A percentile compares a stretch with the other conserved stretches of the same genome.
phyloP scores from a whole-genome alignment of 2,888 invertebrate species.

The Hetaerina titia region DNA sequence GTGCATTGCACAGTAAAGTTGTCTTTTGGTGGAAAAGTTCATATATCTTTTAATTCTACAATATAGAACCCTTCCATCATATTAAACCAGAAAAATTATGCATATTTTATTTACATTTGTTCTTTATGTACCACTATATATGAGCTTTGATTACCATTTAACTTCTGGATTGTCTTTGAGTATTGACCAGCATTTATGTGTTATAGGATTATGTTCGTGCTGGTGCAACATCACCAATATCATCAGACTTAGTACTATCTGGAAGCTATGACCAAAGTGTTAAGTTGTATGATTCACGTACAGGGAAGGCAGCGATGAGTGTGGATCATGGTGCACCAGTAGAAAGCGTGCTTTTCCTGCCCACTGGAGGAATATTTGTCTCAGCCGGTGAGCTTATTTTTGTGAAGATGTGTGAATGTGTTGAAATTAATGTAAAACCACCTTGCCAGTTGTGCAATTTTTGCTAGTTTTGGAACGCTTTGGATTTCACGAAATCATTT shows the following conservation, averaged over 20 bases:
- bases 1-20: too few species aligned
- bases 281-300: conserved; percentile 92
- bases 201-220: conserved; percentile 89
- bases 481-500: not conserved
- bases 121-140: too few species aligned
- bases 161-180: too few species aligned
- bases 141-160: too few species aligned
- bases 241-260: conserved; percentile 87
- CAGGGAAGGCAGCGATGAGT: conserved; percentile 83
- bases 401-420: not conserved
- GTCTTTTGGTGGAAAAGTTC: too few species aligned
- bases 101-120: too few species aligned
- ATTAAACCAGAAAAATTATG: too few species aligned
- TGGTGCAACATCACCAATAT: conserved; percentile 88
- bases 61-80: too few species aligned
- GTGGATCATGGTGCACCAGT: conserved; percentile 94
- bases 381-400: conserved; percentile 84
- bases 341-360: conserved; percentile 92
- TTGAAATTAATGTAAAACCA: not conserved
- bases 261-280: conserved; percentile 94
- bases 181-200: not conserved
- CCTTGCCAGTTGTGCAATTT: not conserved
- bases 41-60: too few species aligned
- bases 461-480: not conserved
- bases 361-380: conserved; percentile 93